Evolutionary conservation across 2,797 vertebrate species (phyloP).

Genomic region (Danio jaintianensis): DNA sequence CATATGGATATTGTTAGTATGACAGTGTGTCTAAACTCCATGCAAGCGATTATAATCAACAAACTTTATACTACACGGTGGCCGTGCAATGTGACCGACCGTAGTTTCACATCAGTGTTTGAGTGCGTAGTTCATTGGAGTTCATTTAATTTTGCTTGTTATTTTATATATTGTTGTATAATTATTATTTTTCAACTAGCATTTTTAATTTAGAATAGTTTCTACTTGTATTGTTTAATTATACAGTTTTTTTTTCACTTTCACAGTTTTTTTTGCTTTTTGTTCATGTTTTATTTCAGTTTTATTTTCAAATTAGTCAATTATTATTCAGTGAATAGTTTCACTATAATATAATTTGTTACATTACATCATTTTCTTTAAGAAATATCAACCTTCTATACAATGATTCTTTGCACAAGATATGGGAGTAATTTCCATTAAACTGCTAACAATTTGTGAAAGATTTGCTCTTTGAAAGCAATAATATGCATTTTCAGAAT

Average conservation of each 20-base stretch:
- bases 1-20: constrained; percentile 34
- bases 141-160: background rate
- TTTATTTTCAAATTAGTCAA: background rate
- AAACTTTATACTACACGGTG: background rate
- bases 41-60: background rate
- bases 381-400: too few species aligned
- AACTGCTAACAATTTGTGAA: too few species aligned
- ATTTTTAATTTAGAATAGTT: background rate
- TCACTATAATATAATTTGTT: too few species aligned
- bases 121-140: background rate
- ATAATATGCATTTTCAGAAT: too few species aligned
- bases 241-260: background rate
- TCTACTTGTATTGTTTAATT: background rate
- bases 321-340: background rate
- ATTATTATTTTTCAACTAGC: background rate
- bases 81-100: background rate
- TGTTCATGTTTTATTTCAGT: background rate
- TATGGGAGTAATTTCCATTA: too few species aligned
- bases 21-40: background rate
- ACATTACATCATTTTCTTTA: too few species aligned
- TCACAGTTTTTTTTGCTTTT: too few species aligned
- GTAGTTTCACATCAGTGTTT: background rate
- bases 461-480: too few species aligned
- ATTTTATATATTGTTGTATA: background rate
- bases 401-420: too few species aligned